Evolutionary conservation across 1,140 invertebrate species (phyloP), one percentile per base, ranked within the genome.

Genomic region (Paraescarpia echinospica): DNA sequence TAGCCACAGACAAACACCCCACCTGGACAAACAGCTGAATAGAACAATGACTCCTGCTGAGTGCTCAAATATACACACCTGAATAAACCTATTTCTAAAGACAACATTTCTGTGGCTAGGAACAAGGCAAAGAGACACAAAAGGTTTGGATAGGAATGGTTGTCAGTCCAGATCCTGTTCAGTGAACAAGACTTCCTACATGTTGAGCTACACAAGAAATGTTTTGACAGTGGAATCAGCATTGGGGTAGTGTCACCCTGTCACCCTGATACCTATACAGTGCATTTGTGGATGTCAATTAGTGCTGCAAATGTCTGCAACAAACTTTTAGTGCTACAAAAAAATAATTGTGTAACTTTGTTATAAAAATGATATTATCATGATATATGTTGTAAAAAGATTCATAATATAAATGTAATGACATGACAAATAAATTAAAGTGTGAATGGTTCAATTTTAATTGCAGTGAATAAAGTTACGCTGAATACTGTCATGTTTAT

Each of bases 61-160:
- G 41, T 93, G n/a, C 59, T 92, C 89, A 90, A 8, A 35, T 27
- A 90, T 33, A 33, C 8, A 90, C 34, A 33, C 34, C 89, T 90
- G 33, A 90, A 90, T 90, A 33, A 18, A 33, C 18, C 34, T n/a
- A 4, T 90, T 34, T 35, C 90, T 90, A 90, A 41, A 90, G 90
- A 33, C 90, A 41, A 90, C 90, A 33, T 90, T 90, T 90, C 9
- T 22, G 2, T 31, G 2, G 34, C 6, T n/a, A 27, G 8, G 35
- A 90, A 90, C 34, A 77, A 27, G 59, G 59, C 1, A 6, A 77
- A 77, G 59, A 31, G 2, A 77, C 59, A 77, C 59, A 77, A 77
- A 41, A 77, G 59, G 18, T 77, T 77, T 77, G 59, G n/a, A n/a
- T n/a, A n/a, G n/a, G 41, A 12, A 41, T 41, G 41, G 41, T 4